Evolutionary conservation across 2,113 vertebrate genomes (phyloP).

Genomic region (Passer domesticus): DNA sequence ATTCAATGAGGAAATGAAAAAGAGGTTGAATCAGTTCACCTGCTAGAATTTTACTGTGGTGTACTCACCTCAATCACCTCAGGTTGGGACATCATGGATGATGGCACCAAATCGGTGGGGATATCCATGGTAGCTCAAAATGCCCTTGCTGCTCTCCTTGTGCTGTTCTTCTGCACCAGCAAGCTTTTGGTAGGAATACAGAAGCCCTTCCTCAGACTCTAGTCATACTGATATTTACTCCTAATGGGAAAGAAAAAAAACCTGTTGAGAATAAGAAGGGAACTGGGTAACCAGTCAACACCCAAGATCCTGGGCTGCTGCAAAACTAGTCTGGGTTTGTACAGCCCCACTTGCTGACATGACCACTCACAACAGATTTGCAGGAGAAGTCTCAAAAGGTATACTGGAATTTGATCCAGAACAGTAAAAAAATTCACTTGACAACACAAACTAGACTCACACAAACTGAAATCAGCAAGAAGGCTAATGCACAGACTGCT

Average conservation of each 20-base stretch:
- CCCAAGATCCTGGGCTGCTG: background rate
- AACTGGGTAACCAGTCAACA: background rate
- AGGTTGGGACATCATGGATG: slow-evolving; percentile 69
- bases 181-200: background rate
- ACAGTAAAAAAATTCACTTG: background rate
- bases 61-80: slow-evolving; percentile 68
- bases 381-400: background rate
- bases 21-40: background rate
- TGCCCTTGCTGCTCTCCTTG: background rate
- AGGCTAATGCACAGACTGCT: rapidly evolving
- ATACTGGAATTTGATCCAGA: background rate
- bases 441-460: background rate
- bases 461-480: background rate
- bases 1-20: background rate
- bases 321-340: background rate
- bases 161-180: background rate
- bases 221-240: slow-evolving; percentile 66
- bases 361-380: background rate
- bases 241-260: slow-evolving; percentile 27
- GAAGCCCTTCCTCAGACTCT: slow-evolving; percentile 38
- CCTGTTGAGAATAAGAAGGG: background rate
- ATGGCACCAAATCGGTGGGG: slow-evolving; percentile 23
- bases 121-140: slow-evolving; percentile 57
- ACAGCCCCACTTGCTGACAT: background rate
- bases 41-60: rapidly evolving